Evolutionary conservation across 2,888 invertebrate genomes (phyloP).

Genomic region (Lasioglossum villosulum): DNA sequence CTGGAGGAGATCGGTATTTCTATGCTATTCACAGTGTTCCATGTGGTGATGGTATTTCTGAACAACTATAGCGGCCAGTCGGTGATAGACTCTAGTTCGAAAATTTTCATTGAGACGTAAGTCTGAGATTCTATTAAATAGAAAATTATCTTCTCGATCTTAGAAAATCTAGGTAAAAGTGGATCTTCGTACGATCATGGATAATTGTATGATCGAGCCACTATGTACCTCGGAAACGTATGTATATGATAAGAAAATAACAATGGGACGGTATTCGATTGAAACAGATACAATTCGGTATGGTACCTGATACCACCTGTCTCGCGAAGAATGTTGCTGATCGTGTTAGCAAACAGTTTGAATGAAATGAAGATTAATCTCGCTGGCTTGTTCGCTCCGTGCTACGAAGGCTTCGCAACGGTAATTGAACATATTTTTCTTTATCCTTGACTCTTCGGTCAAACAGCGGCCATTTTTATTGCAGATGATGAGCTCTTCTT

Average conservation of each 20-base stretch:
- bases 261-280: background rate
- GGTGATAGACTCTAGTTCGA: too few relatives aligned
- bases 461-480: background rate
- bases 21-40: background rate
- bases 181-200: too few relatives aligned
- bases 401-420: background rate
- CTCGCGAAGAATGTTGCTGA: conserved; percentile 10
- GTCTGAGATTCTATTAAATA: too few relatives aligned
- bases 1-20: background rate
- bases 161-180: too few relatives aligned
- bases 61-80: conserved; percentile 3
- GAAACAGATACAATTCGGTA: background rate
- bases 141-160: too few relatives aligned
- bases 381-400: background rate
- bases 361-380: accelerated
- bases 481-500: conserved; percentile 5
- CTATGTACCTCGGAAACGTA: background rate
- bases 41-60: background rate
- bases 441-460: too few relatives aligned
- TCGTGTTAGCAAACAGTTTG: conserved; percentile 6
- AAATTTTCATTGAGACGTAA: too few relatives aligned
- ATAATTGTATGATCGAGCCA: background rate
- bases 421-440: background rate
- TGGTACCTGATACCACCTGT: background rate
- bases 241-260: background rate